These are phyloP conservation scores for Ginglymostoma cirratum DNA, from an alignment of 2,113 vertebrate species.

Conservation along the genomic window DNA sequence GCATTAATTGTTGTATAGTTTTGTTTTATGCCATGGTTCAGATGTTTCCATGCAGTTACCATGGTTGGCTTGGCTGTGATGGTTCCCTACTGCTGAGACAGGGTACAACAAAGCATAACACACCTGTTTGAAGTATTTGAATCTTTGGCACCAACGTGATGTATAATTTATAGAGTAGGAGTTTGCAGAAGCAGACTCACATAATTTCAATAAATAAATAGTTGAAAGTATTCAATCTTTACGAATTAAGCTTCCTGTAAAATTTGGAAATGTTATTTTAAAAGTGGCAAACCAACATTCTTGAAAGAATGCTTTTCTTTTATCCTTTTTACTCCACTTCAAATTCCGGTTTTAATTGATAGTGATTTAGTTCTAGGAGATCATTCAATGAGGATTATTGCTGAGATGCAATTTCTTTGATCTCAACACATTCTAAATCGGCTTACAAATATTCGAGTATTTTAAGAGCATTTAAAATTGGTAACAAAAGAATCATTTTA, in stretches of 20 bases:
- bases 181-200: not conserved
- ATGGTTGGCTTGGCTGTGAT: not conserved
- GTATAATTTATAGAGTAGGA: slow-evolving; percentile 11
- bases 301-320: not conserved
- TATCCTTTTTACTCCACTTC: not conserved
- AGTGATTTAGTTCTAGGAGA: not conserved
- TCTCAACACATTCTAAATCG: not conserved
- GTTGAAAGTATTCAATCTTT: not conserved
- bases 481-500: not conserved
- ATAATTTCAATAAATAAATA: not conserved
- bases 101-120: not conserved
- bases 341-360: not conserved
- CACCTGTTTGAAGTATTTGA: not conserved
- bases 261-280: not conserved
- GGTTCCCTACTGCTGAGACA: slow-evolving; percentile 1
- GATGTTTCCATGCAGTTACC: not conserved
- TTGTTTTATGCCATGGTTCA: not conserved
- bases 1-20: slow-evolving; percentile 12
- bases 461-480: not conserved
- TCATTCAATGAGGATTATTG: not conserved
- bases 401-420: slow-evolving; percentile 10
- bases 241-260: not conserved
- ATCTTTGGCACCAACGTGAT: not conserved
- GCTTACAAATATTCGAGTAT: not conserved
- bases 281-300: not conserved